phyloP scores from a whole-genome alignment of 2,888 invertebrate species.

The Amphipyra berbera region DNA sequence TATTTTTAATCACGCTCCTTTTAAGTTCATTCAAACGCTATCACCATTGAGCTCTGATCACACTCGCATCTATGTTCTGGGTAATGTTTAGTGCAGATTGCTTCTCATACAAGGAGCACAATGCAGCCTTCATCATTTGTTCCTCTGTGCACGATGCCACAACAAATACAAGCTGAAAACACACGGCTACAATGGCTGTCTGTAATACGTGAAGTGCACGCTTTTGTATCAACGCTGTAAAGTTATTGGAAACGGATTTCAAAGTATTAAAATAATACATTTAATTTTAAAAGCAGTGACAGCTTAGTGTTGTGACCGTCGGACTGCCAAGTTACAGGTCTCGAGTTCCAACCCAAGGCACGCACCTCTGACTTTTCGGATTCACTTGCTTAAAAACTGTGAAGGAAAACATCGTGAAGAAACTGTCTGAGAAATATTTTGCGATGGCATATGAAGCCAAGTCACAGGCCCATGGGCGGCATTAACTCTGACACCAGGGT shows the following conservation, averaged over 20 bases:
- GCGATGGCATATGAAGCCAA: no score
- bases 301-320: no score
- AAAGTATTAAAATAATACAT: constrained; percentile 29
- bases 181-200: constrained; percentile 61
- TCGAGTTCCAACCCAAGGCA: no score
- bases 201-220: constrained; percentile 70
- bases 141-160: constrained; percentile 55
- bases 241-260: constrained; percentile 47
- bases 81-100: constrained; percentile 70
- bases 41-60: constrained; percentile 31
- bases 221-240: constrained; percentile 51
- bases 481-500: no score
- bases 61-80: constrained; percentile 36
- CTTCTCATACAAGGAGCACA: constrained; percentile 66
- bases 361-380: no score
- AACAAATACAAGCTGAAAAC: constrained; percentile 63
- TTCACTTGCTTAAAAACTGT: no score
- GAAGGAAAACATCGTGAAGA: no score
- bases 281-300: no score
- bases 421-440: no score
- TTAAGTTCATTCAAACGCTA: constrained; percentile 38
- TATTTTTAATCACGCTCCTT: constrained; percentile 31
- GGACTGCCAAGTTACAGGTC: no score
- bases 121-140: constrained; percentile 75
- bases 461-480: no score